Base-by-base conservation (phyloP, 2,113 vertebrate genomes). In the Cyanocitta stelleri region DNA sequence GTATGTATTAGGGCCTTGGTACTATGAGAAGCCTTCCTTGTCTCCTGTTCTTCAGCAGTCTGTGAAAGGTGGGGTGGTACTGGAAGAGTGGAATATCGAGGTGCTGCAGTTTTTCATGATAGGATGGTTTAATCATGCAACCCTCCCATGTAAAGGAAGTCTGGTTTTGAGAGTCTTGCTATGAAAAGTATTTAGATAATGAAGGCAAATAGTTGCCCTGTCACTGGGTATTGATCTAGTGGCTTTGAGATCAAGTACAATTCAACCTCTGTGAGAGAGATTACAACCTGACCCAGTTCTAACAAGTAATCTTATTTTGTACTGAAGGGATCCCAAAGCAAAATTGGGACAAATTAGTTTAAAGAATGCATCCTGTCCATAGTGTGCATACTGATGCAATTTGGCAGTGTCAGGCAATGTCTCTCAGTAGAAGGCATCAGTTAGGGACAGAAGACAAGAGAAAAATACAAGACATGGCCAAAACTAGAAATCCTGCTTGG, bases 251-350 rank as follows among this genome's bases (percentile, higher is more conserved):
- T 89, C 35, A 75, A 56, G 59, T 55, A 39, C 24, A 75, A 79
- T 67, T 94, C 61, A 83, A 41, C 66, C 21, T 90, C 73, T 56
- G 7, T 71, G 61, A 67, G 66, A 55, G 14, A 29, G 69, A 59
- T 90, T 93, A 78, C 61, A 85, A 58, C 66, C 48, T 89, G 84
- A 93, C 86, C 46, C 55, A 87, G 32, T 91, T 91, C 51, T 86
- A 77, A 39, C 41, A 88, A 82, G 44, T 91, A 88, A 88, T 94
- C 81, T 77, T 66, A 27, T 85, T 87, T 94, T 92, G 54, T 72
- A 52, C n/a, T 59, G 79, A 86, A 92, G 16, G 23, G 37, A 85
- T 78, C 88, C 80, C 54, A 76, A 85, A 87, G 37, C 29, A 95
- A 59, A 91, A 67, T 2, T 41, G 26, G 43, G 73, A 90, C 56